Evolutionary conservation across 2,797 vertebrate species (phyloP).

Genomic region (Dendrocincla tyrannina): DNA sequence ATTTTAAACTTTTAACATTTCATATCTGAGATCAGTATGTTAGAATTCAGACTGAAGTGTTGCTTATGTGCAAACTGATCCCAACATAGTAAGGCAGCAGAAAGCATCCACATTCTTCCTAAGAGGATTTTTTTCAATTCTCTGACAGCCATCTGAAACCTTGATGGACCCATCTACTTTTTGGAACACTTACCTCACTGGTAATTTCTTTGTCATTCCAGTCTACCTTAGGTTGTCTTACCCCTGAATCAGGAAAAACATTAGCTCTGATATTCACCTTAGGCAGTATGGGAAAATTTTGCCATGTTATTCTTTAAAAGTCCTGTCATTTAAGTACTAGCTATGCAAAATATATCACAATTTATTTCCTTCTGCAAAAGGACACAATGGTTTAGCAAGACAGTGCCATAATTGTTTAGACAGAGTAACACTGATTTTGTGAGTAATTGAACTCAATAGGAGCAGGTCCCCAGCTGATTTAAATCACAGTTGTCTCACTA

Average conservation of each 20-base stretch:
- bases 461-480: not conserved
- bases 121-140: not conserved
- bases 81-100: not conserved
- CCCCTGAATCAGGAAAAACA: not conserved
- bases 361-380: not conserved
- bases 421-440: not conserved
- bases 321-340: not conserved
- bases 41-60: not conserved
- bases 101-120: not conserved
- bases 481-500: not conserved
- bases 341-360: not conserved
- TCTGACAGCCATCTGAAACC: not conserved
- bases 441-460: not conserved
- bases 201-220: not conserved
- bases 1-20: not conserved
- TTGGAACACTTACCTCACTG: not conserved
- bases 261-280: not conserved
- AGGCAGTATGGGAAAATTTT: not conserved
- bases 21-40: not conserved
- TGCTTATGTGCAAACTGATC: not conserved
- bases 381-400: not conserved
- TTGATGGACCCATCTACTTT: not conserved
- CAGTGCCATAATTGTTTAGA: not conserved
- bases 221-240: not conserved
- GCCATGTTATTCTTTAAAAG: not conserved